Conservation (phyloP, 2,888 invertebrate species). For the Hemaris fuciformis region DNA sequence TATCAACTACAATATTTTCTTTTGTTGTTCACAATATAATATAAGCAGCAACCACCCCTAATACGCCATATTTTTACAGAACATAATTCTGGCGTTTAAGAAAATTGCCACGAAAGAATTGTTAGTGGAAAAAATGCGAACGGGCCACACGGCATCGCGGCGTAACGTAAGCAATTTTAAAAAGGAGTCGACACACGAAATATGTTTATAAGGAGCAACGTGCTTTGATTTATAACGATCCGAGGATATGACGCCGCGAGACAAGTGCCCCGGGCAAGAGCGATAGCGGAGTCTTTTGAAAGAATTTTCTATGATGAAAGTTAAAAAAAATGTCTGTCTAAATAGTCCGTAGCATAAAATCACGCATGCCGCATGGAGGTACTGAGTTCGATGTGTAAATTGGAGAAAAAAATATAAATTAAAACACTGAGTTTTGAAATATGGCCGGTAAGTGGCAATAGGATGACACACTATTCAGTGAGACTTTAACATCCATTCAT, state of each 20-base stretch:
- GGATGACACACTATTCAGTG: too few species aligned
- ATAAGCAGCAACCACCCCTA: neutral
- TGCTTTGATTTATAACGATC: constrained; percentile 73
- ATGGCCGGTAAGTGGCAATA: too few species aligned
- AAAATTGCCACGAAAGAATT: neutral
- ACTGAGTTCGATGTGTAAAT: too few species aligned
- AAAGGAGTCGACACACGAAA: constrained; percentile 67
- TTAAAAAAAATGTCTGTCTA: neutral
- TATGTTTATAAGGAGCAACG: constrained; percentile 76
- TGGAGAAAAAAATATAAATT: too few species aligned
- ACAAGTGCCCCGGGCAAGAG: constrained; percentile 21
- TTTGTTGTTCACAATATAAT: neutral
- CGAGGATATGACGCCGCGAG: constrained; percentile 42
- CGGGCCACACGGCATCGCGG: neutral
- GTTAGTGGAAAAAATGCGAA: neutral
- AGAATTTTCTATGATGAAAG: neutral
- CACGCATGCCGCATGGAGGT: too few species aligned
- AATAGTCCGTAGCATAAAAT: too few species aligned
- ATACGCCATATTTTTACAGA: neutral
- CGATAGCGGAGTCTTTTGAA: constrained; percentile 18
- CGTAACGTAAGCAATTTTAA: constrained; percentile 59
- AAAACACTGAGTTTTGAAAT: too few species aligned
- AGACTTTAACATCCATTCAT: too few species aligned
- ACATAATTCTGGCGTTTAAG: neutral
- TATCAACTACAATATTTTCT: too few species aligned